Evolutionary conservation across 2,888 invertebrate species (phyloP), one percentile per base, ranked within the genome.

Genomic region (Halocaridina rubra): DNA sequence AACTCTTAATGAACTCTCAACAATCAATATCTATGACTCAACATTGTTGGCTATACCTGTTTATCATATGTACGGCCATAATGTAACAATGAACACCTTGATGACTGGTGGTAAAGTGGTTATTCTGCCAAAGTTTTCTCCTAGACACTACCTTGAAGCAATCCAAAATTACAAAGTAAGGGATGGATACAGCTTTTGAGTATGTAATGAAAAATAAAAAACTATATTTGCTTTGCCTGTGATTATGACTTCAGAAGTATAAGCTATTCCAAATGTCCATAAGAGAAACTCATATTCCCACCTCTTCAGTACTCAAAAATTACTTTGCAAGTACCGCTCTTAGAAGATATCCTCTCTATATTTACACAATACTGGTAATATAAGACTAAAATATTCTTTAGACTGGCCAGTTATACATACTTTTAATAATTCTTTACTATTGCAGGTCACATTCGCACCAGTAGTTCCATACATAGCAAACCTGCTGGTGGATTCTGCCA

Each of bases 311-410:
- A n/a, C n/a, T n/a, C n/a, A n/a, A n/a, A n/a, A n/a, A n/a, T n/a
- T n/a, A n/a, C n/a, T n/a, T n/a, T n/a, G n/a, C n/a, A n/a, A n/a
- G n/a, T n/a, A n/a, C n/a, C n/a, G n/a, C n/a, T n/a, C n/a, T n/a
- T n/a, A 27, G 74, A 80, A 8, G 27, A 74, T 27, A 74, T 80
- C 46, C 33, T 80, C 33, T 80, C n/a, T 59, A 29, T 80, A 59
- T 74, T 74, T 24, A 53, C 24, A n/a, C n/a, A n/a, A n/a, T n/a
- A n/a, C n/a, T n/a, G n/a, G n/a, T n/a, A n/a, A n/a, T n/a, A n/a
- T n/a, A n/a, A n/a, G n/a, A n/a, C n/a, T n/a, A n/a, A n/a, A n/a
- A n/a, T n/a, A n/a, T n/a, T n/a, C n/a, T n/a, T n/a, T n/a, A n/a
- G n/a, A n/a, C n/a, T n/a, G n/a, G n/a, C n/a, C n/a, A n/a, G n/a